These are phyloP conservation scores for Zaprionus vittiger DNA, from an alignment of 1,140 invertebrate genomes.

Conservation along the genomic window DNA sequence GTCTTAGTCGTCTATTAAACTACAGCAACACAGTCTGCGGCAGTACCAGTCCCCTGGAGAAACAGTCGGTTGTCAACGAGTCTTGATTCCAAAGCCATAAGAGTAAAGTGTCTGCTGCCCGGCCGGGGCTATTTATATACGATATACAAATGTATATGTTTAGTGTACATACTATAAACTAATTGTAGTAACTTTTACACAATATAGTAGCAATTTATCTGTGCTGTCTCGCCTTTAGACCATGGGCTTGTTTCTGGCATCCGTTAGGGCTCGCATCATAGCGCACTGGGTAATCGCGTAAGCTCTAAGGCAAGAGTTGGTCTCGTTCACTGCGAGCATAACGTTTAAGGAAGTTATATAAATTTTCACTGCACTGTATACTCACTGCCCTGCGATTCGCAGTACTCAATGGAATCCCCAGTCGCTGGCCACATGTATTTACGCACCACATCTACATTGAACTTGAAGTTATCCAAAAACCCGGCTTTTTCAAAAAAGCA, in stretches of 20 bases:
- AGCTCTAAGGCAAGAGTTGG: constrained; percentile 67
- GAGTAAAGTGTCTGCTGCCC: constrained; percentile 36
- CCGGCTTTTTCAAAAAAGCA: constrained; percentile 78
- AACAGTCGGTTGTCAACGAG: constrained; percentile 12
- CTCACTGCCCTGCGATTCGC: constrained; percentile 68
- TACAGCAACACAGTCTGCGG: constrained; percentile 60
- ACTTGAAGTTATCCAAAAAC: constrained; percentile 69
- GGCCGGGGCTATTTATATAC: constrained; percentile 21
- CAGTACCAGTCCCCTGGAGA: constrained; percentile 17
- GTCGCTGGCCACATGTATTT: constrained; percentile 78
- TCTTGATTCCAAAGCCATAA: constrained; percentile 40
- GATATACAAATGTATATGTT: constrained; percentile 33
- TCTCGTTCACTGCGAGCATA: constrained; percentile 49
- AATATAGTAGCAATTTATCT: constrained; percentile 19
- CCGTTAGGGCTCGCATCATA: constrained; percentile 62
- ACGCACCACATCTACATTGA: constrained; percentile 61
- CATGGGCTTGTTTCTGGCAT: constrained; percentile 72
- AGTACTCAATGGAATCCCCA: constrained; percentile 72
- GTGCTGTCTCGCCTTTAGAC: constrained; percentile 34
- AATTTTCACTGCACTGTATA: not conserved
- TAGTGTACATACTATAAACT: constrained; percentile 33
- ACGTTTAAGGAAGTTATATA: not conserved
- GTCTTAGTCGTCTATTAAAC: constrained; percentile 87
- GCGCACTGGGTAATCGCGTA: constrained; percentile 73
- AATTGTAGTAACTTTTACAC: constrained; percentile 47